A percentile compares a stretch with the other conserved stretches of the same genome.
Evolutionary conservation across 2,113 vertebrate genomes (phyloP).

Genomic region (Elephantulus edwardii): DNA sequence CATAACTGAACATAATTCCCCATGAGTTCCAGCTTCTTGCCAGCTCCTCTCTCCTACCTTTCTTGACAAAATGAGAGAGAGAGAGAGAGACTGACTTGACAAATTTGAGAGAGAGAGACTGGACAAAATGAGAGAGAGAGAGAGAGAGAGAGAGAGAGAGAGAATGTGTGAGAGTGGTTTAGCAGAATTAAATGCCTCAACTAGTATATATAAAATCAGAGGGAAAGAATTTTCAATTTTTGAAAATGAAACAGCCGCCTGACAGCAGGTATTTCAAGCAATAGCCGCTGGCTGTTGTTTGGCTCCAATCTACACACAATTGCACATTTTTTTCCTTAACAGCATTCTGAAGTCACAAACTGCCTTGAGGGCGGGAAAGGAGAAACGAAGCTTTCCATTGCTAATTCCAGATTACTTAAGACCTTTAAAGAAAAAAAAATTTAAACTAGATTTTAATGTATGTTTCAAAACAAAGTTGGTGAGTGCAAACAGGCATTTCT

Average conservation of each 20-base stretch:
- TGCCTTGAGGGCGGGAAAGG: conserved; percentile 37
- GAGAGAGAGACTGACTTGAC: conserved; percentile 18
- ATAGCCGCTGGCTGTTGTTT: conserved; percentile 55
- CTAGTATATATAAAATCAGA: conserved; percentile 70
- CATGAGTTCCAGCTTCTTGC: conserved; percentile 46
- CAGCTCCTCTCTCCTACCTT: conserved; percentile 20
- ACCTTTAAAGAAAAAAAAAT: conserved; percentile 64
- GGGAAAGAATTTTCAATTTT: conserved; percentile 69
- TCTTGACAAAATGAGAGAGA: conserved; percentile 65
- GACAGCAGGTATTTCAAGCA: conserved; percentile 59
- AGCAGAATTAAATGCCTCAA: conserved; percentile 49
- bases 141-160: too few species aligned
- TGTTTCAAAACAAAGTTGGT: conserved; percentile 42
- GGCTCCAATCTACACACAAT: conserved; percentile 17
- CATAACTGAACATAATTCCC: conserved; percentile 20
- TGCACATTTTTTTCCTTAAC: not conserved
- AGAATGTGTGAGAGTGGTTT: conserved; percentile 36
- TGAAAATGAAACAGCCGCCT: conserved; percentile 67
- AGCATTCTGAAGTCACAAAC: conserved; percentile 68
- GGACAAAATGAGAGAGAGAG: too few species aligned
- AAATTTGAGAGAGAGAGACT: too few species aligned
- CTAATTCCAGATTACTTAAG: conserved; percentile 68
- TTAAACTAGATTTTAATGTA: conserved; percentile 62
- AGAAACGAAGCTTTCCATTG: conserved; percentile 55
- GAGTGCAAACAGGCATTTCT: not conserved